Conservation (phyloP, 2,888 invertebrate species). For the Drosophila mulleri region DNA sequence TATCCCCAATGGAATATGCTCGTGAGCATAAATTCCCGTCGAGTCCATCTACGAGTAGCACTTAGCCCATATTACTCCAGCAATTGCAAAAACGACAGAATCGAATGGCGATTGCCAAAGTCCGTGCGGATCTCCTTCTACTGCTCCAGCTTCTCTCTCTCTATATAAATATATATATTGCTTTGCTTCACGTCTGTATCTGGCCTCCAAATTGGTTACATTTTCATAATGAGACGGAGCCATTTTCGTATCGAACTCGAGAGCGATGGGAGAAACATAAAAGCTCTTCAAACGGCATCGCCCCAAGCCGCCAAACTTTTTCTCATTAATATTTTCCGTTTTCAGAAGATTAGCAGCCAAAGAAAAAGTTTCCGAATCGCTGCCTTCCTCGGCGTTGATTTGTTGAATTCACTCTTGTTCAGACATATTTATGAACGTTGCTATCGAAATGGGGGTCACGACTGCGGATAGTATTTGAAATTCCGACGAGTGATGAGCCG, state of each 20-base stretch:
- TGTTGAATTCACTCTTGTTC: slow-evolving; percentile 47
- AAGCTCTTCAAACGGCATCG: slow-evolving; percentile 41
- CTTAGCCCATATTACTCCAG: slow-evolving; percentile 16
- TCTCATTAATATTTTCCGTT: slow-evolving; percentile 78
- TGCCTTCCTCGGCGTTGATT: slow-evolving; percentile 48
- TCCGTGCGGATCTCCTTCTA: background rate
- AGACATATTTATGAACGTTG: slow-evolving; percentile 58
- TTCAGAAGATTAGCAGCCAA: slow-evolving; percentile 67
- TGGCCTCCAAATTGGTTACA: slow-evolving; percentile 64
- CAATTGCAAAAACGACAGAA: slow-evolving; percentile 34
- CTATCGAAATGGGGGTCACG: slow-evolving; percentile 45
- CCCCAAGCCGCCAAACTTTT: slow-evolving; percentile 60
- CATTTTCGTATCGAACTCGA: slow-evolving; percentile 27
- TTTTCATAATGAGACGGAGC: slow-evolving; percentile 72
- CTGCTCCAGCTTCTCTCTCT: slow-evolving; percentile 19
- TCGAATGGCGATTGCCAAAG: background rate
- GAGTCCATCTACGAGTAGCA: slow-evolving; percentile 17
- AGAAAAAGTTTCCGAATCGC: slow-evolving; percentile 46
- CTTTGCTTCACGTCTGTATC: slow-evolving; percentile 35
- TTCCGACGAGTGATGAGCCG: background rate
- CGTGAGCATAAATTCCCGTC: slow-evolving; percentile 71
- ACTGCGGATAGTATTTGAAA: slow-evolving; percentile 1
- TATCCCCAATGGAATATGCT: slow-evolving; percentile 76
- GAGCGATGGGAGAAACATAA: slow-evolving; percentile 49
- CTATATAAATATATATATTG: slow-evolving; percentile 9